Base-by-base conservation (phyloP, 2,888 invertebrate genomes). In the Branchipolynoe longqiensis region DNA sequence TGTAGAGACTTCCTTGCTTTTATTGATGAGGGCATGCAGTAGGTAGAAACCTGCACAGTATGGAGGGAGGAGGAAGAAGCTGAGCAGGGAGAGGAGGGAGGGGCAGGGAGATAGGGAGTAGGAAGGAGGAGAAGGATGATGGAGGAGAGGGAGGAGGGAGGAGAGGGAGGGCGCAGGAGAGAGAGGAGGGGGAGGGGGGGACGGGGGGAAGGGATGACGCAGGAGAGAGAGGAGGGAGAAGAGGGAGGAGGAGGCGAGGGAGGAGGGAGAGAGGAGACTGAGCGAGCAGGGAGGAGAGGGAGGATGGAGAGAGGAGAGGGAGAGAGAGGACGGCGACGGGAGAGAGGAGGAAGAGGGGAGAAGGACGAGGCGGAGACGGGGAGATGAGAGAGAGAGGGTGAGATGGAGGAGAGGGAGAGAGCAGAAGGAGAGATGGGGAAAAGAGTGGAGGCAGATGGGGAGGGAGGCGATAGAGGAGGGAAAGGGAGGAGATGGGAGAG, bases 101-200 rank as follows among this genome's bases (percentile, higher is more conserved):
- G n/a, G n/a, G n/a, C n/a, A n/a, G n/a, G n/a, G n/a, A n/a, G n/a
- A n/a, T n/a, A n/a, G n/a, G n/a, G n/a, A n/a, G n/a, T 14, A 25
- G 62, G 62, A 62, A 62, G 62, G n/a, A 62, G 8, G 62, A 62
- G 62, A 62, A 25, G n/a, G 62, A 62, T n/a, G n/a, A 25, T 62
- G 62, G n/a, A 25, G 62, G 62, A 28, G 62, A 28, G 62, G 62
- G 6, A 28, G 62, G n/a, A n/a, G 62, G 62, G n/a, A 25, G n/a
- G 28, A 28, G 28, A 28, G 28, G n/a, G 25, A 28, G 62, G 62
- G 28, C 6, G 28, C 8, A 28, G n/a, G 62, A 25, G n/a, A 6
- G n/a, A 28, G n/a, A n/a, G 62, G 6, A 62, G 28, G n/a, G 62
- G n/a, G 28, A 28, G 62, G n/a, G n/a, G n/a, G 12, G n/a, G n/a